phyloP scores from a whole-genome alignment of 2,888 invertebrate genomes.

The Drosophila antonietae region DNA sequence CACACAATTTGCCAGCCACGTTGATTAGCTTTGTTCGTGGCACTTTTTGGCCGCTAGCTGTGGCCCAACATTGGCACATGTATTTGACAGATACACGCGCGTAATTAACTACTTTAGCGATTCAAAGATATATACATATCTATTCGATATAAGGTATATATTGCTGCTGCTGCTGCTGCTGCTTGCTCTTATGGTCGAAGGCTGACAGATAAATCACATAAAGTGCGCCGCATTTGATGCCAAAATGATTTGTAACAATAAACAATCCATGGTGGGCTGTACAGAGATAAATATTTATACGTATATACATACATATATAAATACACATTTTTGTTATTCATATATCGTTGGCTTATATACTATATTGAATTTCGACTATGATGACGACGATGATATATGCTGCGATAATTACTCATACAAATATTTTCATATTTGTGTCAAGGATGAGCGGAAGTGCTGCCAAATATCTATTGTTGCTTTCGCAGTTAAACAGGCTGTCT shows the following conservation, averaged over 20 bases:
- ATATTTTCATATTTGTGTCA: slow-evolving; percentile 63
- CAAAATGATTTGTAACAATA: slow-evolving; percentile 46
- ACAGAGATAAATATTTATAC: slow-evolving; percentile 2
- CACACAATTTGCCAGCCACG: slow-evolving; percentile 36
- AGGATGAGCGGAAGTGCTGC: slow-evolving; percentile 69
- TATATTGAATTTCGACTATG: slow-evolving; percentile 32
- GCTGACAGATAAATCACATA: slow-evolving; percentile 54
- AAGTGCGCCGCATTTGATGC: slow-evolving; percentile 24
- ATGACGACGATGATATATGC: slow-evolving; percentile 48
- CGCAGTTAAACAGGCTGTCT: slow-evolving; percentile 35
- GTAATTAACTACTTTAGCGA: slow-evolving; percentile 56
- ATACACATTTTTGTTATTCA: not conserved
- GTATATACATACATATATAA: not conserved
- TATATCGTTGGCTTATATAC: slow-evolving; percentile 5
- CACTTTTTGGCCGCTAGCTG: slow-evolving; percentile 36
- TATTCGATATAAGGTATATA: slow-evolving; percentile 6
- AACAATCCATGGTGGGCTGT: slow-evolving; percentile 40
- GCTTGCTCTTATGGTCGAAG: slow-evolving; percentile 62
- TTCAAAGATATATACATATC: slow-evolving; percentile 22
- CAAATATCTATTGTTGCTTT: slow-evolving; percentile 39
- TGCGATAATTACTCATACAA: slow-evolving; percentile 64
- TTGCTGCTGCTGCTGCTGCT: slow-evolving; percentile 10
- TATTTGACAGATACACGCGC: slow-evolving; percentile 58
- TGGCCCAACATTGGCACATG: slow-evolving; percentile 40
- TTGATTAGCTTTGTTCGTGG: slow-evolving; percentile 53